A percentile compares a stretch with the other conserved stretches of the same genome.
phyloP scores from a whole-genome alignment of 2,797 vertebrate genomes.

The Picus viridis region DNA sequence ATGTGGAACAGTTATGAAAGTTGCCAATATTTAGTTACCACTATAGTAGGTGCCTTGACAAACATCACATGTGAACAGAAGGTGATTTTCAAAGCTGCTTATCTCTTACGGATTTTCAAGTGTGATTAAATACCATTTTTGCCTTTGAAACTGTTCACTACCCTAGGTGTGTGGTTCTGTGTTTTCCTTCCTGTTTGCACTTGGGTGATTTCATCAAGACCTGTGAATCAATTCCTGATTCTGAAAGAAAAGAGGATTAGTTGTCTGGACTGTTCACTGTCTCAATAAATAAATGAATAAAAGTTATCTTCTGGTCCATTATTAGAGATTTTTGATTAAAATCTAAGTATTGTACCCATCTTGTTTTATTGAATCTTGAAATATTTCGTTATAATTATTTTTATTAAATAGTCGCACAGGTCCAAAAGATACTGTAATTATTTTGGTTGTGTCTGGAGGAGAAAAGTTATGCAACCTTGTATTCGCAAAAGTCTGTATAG shows the following conservation, averaged over 20 bases:
- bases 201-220: background rate
- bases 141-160: background rate
- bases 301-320: background rate
- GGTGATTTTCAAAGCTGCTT: background rate
- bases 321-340: background rate
- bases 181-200: background rate
- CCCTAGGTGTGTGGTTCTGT: background rate
- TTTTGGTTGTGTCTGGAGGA: background rate
- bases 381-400: background rate
- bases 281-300: background rate
- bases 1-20: background rate
- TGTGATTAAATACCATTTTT: background rate
- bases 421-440: background rate
- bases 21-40: background rate
- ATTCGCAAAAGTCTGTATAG: background rate
- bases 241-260: background rate
- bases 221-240: conserved; percentile 4
- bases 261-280: background rate
- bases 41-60: background rate
- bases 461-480: background rate
- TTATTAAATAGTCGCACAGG: background rate
- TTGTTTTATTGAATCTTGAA: background rate
- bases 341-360: background rate
- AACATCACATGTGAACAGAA: background rate
- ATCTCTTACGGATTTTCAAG: background rate